Conservation (phyloP, 2,797 vertebrate species). For the Nannoperca obscura region DNA sequence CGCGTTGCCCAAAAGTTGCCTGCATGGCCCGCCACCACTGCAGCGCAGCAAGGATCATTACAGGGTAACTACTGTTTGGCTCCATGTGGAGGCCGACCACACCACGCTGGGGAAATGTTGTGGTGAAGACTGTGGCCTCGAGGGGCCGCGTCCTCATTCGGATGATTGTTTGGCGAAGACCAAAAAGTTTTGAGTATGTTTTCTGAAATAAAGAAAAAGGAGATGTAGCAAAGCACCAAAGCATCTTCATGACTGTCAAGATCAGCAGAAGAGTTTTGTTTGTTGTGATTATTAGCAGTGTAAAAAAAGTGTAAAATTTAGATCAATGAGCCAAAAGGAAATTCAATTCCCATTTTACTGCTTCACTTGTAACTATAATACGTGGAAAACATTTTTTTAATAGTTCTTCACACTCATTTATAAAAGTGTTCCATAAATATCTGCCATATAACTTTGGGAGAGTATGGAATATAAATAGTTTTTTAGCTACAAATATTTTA, state of each 20-base stretch:
- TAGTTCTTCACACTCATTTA: slow-evolving; percentile 16
- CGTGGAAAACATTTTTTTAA: slow-evolving; percentile 3
- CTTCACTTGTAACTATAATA: not conserved
- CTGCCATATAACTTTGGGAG: slow-evolving; percentile 3
- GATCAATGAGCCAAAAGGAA: slow-evolving; percentile 14
- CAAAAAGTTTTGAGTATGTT: slow-evolving; percentile 28
- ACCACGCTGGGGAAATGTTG: slow-evolving; percentile 42
- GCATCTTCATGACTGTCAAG: not conserved
- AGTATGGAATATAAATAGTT: not conserved
- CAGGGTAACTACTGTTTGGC: slow-evolving; percentile 70
- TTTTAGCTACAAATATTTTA: not conserved
- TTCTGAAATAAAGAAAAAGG: not conserved
- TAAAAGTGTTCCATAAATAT: not conserved
- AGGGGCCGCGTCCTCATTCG: slow-evolving; percentile 37
- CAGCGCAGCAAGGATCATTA: slow-evolving; percentile 59
- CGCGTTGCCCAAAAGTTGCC: slow-evolving; percentile 62
- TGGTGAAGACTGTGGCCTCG: slow-evolving; percentile 31
- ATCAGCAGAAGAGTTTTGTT: not conserved
- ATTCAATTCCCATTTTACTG: slow-evolving; percentile 25
- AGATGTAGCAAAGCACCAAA: slow-evolving; percentile 1
- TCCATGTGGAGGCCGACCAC: slow-evolving; percentile 36
- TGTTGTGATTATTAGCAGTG: slow-evolving; percentile 3
- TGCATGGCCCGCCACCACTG: slow-evolving; percentile 50
- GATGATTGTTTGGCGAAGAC: slow-evolving; percentile 29
- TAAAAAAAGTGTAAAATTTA: not conserved